Evolutionary conservation across 2,888 invertebrate genomes (phyloP).

Genomic region (Xestoiulus laeticollis): DNA sequence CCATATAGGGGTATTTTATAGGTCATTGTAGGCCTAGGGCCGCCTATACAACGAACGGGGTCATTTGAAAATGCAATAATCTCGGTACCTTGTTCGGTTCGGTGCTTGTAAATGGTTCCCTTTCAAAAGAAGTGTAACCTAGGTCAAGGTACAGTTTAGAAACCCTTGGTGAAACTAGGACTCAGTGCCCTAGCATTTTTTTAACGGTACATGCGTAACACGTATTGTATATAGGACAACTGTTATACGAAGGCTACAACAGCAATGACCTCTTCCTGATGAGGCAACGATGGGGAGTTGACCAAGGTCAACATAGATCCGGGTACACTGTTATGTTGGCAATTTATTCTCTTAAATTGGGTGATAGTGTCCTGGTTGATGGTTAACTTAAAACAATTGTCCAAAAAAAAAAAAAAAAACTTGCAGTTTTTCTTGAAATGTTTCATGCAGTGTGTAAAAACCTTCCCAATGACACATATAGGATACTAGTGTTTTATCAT

Average conservation of each 20-base stretch:
- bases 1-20: not conserved
- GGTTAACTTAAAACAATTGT: no score
- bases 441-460: no score
- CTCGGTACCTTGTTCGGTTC: no score
- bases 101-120: not conserved
- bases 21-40: not conserved
- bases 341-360: no score
- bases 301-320: conserved; percentile 17
- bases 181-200: not conserved
- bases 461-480: no score
- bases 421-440: no score
- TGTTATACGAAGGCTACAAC: not conserved
- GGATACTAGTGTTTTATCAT: no score
- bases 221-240: no score
- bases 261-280: not conserved
- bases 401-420: no score
- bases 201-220: not conserved
- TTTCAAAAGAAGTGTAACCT: not conserved
- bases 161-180: not conserved
- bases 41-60: not conserved
- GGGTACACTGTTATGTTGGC: not conserved
- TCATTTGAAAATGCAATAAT: not conserved
- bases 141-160: not conserved
- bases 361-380: no score
- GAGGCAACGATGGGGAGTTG: not conserved